Evolutionary conservation across 2,113 vertebrate genomes (phyloP), one percentile per base, ranked within the genome.

Genomic region (Setophaga coronata): DNA sequence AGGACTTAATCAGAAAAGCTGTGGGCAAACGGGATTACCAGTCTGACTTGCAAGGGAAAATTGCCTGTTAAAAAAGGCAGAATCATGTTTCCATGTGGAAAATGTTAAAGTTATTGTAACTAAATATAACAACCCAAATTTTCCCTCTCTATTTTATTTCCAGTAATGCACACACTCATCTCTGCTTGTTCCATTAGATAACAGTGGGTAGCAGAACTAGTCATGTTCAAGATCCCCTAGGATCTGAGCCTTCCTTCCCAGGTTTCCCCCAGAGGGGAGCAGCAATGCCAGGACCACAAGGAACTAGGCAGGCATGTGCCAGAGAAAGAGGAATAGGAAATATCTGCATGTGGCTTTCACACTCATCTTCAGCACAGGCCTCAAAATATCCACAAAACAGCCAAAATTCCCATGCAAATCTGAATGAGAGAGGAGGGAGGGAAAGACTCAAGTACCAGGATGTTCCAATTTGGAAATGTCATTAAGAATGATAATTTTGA

Each of bases 401-500:
- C 18, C 36, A 51, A 53, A 92, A 85, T 56, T 79, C 48, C 51
- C 15, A 31, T 8, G 64, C 5, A 82, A 65, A 88, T 48, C 51
- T 6, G 3, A 73, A 43, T 0, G 18, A 23, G 14, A 56, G 24
- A 58, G 18, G 3, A 8, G 12, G 6, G 18, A 73, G 26, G 34
- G 31, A 60, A 83, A 73, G 42, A 72, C 15, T 88, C 31, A 31
- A 61, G 20, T 43, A 62, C 31, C 47, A 14, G 19, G 10, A 67
- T 65, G 23, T 33, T 82, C 4, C n/a, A 56, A 5, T 48, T 53
- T 53, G 12, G 29, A 72, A 77, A 25, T 6, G 8, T 28, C 31
- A 86, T 61, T 72, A 88, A 81, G 51, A 92, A 79, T 17, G 18
- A 24, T 5, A 45, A 77, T 86, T 86, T 16, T n/a, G 34, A 76